Evolutionary conservation across 2,888 invertebrate genomes (phyloP).

Genomic region (Pseudococcus jackbeardsleyi): DNA sequence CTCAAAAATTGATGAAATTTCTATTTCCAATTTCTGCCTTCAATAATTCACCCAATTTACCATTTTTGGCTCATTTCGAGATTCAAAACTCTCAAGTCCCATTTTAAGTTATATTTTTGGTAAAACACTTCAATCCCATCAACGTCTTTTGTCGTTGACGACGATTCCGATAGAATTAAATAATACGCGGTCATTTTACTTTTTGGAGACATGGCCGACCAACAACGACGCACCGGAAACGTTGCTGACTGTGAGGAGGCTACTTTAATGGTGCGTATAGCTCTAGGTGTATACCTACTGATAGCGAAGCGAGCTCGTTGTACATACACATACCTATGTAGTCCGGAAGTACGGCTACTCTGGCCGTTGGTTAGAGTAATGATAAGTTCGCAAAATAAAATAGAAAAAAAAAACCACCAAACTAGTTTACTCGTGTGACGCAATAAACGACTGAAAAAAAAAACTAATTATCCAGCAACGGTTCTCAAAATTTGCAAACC

Average conservation of each 20-base stretch:
- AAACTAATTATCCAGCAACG: constrained; percentile 34
- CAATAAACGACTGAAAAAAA: constrained; percentile 32
- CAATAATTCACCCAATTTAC: no score
- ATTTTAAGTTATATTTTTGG: no score
- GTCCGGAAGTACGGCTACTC: constrained; percentile 62
- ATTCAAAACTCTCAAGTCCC: no score
- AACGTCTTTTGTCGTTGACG: background rate
- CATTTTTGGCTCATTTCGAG: no score
- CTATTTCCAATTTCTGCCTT: no score
- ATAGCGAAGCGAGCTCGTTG: background rate
- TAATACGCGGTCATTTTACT: background rate
- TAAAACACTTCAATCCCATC: background rate
- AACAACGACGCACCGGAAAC: constrained; percentile 35
- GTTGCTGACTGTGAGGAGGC: constrained; percentile 12
- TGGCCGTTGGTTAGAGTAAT: constrained; percentile 42
- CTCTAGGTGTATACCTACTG: constrained; percentile 13
- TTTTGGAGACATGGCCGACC: constrained; percentile 42
- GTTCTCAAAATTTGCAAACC: constrained; percentile 30
- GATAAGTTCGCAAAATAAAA: constrained; percentile 36
- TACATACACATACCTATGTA: constrained; percentile 21
- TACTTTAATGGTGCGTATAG: constrained; percentile 7
- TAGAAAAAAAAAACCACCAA: background rate
- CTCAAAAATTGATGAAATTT: no score
- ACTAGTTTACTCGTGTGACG: constrained; percentile 37
- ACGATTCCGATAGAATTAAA: background rate